Conservation (phyloP, 2,888 invertebrate species). For the Coremacera marginata region DNA sequence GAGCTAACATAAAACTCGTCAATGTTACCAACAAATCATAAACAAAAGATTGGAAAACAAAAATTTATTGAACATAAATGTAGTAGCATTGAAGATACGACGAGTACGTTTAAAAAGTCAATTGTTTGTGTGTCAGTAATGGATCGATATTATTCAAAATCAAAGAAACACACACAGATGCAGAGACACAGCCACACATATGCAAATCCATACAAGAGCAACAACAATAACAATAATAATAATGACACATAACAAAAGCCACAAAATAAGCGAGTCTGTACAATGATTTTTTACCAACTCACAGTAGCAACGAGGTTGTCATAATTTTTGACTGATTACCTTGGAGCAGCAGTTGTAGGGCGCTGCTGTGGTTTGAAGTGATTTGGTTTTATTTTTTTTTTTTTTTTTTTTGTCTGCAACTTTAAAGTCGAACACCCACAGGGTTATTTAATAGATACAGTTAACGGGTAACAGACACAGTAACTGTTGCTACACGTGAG, state of each 20-base stretch:
- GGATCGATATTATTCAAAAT: background rate
- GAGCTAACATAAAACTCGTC: background rate
- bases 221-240: background rate
- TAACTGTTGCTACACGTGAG: background rate
- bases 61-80: no score
- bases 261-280: background rate
- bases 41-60: no score
- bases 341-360: conserved; percentile 25
- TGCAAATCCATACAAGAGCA: background rate
- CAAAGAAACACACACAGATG: background rate
- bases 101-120: conserved; percentile 7
- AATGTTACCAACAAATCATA: no score
- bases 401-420: background rate
- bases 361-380: background rate
- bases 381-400: no score
- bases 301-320: conserved; percentile 51
- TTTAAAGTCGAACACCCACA: conserved; percentile 33
- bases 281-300: background rate
- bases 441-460: background rate
- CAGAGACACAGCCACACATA: background rate
- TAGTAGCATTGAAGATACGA: background rate
- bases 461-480: background rate
- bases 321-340: conserved; percentile 51
- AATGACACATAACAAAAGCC: background rate
- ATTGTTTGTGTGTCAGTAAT: background rate